phyloP scores from a whole-genome alignment of 2,888 invertebrate species.

The Nemotelus nigrinus region DNA sequence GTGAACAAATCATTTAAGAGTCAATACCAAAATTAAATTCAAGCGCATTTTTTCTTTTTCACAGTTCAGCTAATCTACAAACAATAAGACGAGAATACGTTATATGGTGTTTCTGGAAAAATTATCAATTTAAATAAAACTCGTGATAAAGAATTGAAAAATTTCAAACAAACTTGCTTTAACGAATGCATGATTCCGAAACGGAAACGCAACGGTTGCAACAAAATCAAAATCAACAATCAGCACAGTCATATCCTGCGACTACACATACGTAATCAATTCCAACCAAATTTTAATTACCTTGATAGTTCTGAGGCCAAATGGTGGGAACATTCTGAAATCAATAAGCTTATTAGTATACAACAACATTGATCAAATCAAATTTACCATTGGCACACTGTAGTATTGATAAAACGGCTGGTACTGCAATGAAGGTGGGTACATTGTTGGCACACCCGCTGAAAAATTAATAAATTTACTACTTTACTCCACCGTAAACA shows the following conservation, averaged over 20 bases:
- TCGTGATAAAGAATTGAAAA: slow-evolving; percentile 7
- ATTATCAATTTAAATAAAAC: slow-evolving; percentile 49
- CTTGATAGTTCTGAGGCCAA: slow-evolving; percentile 67
- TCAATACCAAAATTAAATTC: slow-evolving; percentile 39
- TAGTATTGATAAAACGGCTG: slow-evolving; percentile 67
- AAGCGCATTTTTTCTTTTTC: slow-evolving; percentile 41
- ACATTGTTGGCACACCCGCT: slow-evolving; percentile 65
- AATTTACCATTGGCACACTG: slow-evolving; percentile 65
- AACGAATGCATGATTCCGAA: slow-evolving; percentile 13
- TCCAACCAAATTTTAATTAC: slow-evolving; percentile 57
- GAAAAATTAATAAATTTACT: slow-evolving; percentile 50
- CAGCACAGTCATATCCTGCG: slow-evolving; percentile 31
- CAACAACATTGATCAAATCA: slow-evolving; percentile 28
- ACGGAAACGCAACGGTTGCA: neutral
- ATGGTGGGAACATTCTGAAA: slow-evolving; percentile 66
- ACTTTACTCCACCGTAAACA: too few relatives aligned
- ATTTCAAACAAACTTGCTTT: slow-evolving; percentile 31
- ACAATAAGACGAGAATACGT: slow-evolving; percentile 43
- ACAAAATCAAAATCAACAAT: slow-evolving; percentile 32
- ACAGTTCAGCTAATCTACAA: slow-evolving; percentile 44
- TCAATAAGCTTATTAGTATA: slow-evolving; percentile 43
- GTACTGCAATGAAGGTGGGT: slow-evolving; percentile 67
- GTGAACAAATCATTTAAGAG: slow-evolving; percentile 48
- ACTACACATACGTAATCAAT: slow-evolving; percentile 25
- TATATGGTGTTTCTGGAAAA: slow-evolving; percentile 46